phyloP scores from a whole-genome alignment of 2,888 invertebrate genomes.

The Nemapogon koenigi region DNA sequence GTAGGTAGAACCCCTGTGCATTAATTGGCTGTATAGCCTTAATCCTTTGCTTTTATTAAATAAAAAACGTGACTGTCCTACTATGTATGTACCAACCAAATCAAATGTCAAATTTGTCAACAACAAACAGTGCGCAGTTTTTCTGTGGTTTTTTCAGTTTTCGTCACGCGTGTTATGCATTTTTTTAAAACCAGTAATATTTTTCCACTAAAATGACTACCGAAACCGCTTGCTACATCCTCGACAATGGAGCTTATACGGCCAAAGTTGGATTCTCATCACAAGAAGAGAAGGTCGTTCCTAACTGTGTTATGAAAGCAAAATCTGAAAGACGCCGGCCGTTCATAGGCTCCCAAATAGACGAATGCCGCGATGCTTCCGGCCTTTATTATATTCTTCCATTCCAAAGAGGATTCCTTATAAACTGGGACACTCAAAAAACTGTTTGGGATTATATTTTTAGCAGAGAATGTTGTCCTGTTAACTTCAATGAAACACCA shows the following conservation, averaged over 20 bases:
- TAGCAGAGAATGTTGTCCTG: constrained; percentile 82
- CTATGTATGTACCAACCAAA: too few relatives aligned
- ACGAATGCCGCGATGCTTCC: constrained; percentile 95
- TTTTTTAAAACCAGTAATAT: too few relatives aligned
- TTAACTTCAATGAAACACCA: constrained; percentile 78
- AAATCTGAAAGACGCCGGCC: constrained; percentile 93
- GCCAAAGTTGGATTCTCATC: constrained; percentile 85
- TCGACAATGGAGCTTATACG: constrained; percentile 90
- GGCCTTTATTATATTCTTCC: constrained; percentile 93
- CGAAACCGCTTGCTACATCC: constrained; percentile 65
- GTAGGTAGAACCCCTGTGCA: too few relatives aligned
- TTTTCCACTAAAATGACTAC: constrained; percentile 38
- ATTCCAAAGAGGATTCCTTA: constrained; percentile 92
- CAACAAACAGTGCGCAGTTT: too few relatives aligned
- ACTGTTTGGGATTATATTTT: constrained; percentile 96
- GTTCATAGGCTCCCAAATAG: constrained; percentile 91
- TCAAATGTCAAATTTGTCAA: too few relatives aligned
- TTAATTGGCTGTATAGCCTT: too few relatives aligned
- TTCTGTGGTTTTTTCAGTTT: too few relatives aligned
- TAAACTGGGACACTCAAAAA: constrained; percentile 97
- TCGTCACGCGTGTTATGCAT: too few relatives aligned
- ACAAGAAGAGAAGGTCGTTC: constrained; percentile 76
- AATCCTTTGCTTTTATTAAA: too few relatives aligned
- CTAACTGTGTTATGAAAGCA: constrained; percentile 98
- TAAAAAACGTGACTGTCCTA: too few relatives aligned